These are phyloP conservation scores for Podarcis cretensis DNA, from an alignment of 2,113 vertebrate genomes.

Conservation along the genomic window DNA sequence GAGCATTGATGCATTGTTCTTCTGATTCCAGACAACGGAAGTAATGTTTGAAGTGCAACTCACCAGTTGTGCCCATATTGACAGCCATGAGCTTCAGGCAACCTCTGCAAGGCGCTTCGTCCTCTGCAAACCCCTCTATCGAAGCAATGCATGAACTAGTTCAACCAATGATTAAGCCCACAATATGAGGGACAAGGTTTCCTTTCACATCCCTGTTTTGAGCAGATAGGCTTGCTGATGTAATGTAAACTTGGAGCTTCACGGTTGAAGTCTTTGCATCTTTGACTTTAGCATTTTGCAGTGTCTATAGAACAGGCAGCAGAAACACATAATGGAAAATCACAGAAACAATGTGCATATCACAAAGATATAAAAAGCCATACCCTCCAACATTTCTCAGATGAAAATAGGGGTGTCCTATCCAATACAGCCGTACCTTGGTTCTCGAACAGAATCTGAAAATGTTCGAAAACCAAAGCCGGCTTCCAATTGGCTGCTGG, in stretches of 20 bases:
- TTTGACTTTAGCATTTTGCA: constrained; percentile 18
- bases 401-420: too few relatives aligned
- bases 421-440: too few relatives aligned
- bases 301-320: neutral
- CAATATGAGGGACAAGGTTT: constrained; percentile 10
- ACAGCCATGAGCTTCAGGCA: neutral
- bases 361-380: neutral
- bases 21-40: neutral
- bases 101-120: neutral
- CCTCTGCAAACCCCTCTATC: neutral
- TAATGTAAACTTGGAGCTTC: constrained; percentile 25
- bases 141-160: neutral
- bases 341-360: neutral
- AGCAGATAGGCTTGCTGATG: constrained; percentile 22
- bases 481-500: too few relatives aligned
- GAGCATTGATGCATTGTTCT: neutral
- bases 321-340: neutral
- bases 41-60: neutral
- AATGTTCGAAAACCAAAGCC: too few relatives aligned
- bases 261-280: neutral
- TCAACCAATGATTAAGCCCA: constrained; percentile 17
- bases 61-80: neutral
- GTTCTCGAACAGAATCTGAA: too few relatives aligned
- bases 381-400: too few relatives aligned
- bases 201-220: constrained; percentile 28